phyloP scores from a whole-genome alignment of 92 coral and sea anemone species.

The Zoanthus gigantus region DNA sequence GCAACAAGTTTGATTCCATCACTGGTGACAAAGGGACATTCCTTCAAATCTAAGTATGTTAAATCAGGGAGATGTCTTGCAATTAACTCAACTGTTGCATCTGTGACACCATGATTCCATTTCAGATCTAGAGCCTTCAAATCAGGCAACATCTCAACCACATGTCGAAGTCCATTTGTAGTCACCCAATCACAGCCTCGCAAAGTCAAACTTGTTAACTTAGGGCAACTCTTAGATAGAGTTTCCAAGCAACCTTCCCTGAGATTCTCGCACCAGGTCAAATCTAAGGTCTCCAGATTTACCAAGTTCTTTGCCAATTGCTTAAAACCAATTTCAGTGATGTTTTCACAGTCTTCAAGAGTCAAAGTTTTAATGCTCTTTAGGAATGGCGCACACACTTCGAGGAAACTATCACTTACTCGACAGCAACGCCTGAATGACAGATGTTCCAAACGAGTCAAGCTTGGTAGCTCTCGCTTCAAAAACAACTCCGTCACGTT shows the following conservation, averaged over 20 bases:
- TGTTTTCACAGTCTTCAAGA: constrained; percentile 84
- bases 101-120: constrained; percentile 87
- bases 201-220: constrained; percentile 70
- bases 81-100: constrained; percentile 71
- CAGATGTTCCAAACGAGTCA: constrained; percentile 74
- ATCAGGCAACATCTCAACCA: constrained; percentile 75
- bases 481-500: constrained; percentile 79
- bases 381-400: constrained; percentile 77
- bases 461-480: constrained; percentile 66
- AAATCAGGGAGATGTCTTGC: constrained; percentile 79
- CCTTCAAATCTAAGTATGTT: constrained; percentile 78
- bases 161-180: constrained; percentile 70
- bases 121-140: constrained; percentile 79
- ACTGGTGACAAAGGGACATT: constrained; percentile 87
- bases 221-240: constrained; percentile 74
- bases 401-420: constrained; percentile 80
- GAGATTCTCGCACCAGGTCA: constrained; percentile 90
- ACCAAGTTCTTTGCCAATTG: constrained; percentile 70
- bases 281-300: constrained; percentile 76
- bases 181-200: constrained; percentile 95
- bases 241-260: constrained; percentile 79
- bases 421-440: constrained; percentile 85
- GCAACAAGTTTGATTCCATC: constrained; percentile 81
- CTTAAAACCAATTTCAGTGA: constrained; percentile 84
- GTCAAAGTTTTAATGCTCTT: constrained; percentile 73